Conservation (phyloP, 2,888 invertebrate species). For the Lasioglossum oenotherae region DNA sequence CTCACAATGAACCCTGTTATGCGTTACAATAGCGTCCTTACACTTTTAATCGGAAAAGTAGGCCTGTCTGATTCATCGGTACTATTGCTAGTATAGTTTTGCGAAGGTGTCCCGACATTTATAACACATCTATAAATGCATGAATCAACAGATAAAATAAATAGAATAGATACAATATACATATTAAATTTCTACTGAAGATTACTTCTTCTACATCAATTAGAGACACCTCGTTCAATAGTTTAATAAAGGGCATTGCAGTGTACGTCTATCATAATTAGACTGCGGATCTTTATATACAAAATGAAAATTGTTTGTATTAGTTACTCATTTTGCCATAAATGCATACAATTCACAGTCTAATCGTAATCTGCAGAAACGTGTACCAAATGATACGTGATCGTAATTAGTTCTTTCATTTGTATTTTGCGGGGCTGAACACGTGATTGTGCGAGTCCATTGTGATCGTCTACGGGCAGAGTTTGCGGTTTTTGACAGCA, state of each 20-base stretch:
- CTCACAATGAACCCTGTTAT: slow-evolving; percentile 9
- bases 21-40: neutral
- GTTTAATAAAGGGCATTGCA: neutral
- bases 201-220: neutral
- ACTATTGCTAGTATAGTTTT: slow-evolving; percentile 41
- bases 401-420: neutral
- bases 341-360: neutral
- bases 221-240: neutral
- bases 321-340: neutral
- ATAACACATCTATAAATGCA: neutral
- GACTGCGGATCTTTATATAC: neutral
- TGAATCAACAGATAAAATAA: neutral
- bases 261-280: neutral
- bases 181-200: neutral
- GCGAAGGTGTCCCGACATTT: neutral
- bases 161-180: neutral
- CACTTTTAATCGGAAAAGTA: slow-evolving; percentile 38
- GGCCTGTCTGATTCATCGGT: slow-evolving; percentile 49
- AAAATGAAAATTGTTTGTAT: neutral
- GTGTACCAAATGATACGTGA: neutral
- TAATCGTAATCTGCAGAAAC: neutral
- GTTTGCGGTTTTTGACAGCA: slow-evolving; percentile 4
- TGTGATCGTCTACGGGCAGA: neutral
- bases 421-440: slow-evolving; percentile 3
- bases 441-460: neutral